Evolutionary conservation across 1,140 invertebrate genomes (phyloP).

Genomic region (Drosophila sp.): DNA sequence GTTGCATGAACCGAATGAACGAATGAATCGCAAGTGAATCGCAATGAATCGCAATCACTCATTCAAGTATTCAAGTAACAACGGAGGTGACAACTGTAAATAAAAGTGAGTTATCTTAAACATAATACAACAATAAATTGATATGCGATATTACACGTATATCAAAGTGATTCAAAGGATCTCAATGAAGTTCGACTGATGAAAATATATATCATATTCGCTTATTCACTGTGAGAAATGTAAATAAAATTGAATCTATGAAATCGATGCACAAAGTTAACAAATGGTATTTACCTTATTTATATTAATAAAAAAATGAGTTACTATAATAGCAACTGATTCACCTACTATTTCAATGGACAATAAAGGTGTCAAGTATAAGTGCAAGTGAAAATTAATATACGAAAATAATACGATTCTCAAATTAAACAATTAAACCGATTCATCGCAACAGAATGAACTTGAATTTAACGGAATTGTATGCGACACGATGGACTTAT

Average conservation of each 20-base stretch:
- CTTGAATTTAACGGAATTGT: background rate
- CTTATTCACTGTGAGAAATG: too few relatives aligned
- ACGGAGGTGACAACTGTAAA: background rate
- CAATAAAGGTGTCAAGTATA: background rate
- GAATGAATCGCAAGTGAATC: constrained; percentile 20
- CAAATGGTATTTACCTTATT: too few relatives aligned
- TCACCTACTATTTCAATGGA: too few relatives aligned
- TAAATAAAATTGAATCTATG: too few relatives aligned
- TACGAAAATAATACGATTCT: background rate
- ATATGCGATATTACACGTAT: too few relatives aligned
- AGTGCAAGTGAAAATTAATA: background rate
- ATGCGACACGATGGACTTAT: background rate
- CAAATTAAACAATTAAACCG: background rate
- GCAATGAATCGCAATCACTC: constrained; percentile 17
- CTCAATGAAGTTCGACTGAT: too few relatives aligned
- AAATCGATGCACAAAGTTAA: too few relatives aligned
- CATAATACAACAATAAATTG: too few relatives aligned
- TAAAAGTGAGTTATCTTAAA: background rate
- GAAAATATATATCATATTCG: too few relatives aligned
- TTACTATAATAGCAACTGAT: too few relatives aligned
- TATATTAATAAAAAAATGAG: too few relatives aligned
- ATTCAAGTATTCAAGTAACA: background rate
- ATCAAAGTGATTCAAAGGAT: too few relatives aligned
- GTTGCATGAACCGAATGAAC: constrained; percentile 28
- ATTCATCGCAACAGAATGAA: background rate